Percentiles rank a stretch among this genome's conserved stretches.
These are phyloP conservation scores for Leptinotarsa rubiginosa DNA, from an alignment of 2,888 invertebrate genomes.

Conservation along the genomic window DNA sequence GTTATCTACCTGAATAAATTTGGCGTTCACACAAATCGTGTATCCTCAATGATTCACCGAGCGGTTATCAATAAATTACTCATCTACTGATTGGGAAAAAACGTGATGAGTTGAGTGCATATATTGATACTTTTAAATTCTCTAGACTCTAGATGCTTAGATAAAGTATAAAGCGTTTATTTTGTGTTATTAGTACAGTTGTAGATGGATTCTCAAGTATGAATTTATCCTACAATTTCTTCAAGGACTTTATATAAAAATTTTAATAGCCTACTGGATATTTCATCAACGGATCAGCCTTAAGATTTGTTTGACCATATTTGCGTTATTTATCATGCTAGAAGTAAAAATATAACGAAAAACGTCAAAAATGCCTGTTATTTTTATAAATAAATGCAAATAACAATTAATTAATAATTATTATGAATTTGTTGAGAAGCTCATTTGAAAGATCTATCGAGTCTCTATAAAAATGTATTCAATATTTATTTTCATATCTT, in stretches of 20 bases:
- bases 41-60: constrained; percentile 15
- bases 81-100: constrained; percentile 15
- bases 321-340: no score
- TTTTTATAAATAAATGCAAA: no score
- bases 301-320: no score
- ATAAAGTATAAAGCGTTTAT: background rate
- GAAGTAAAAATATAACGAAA: no score
- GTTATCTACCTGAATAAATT: constrained; percentile 22
- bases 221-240: background rate
- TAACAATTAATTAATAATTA: no score
- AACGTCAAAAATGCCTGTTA: no score
- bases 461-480: no score
- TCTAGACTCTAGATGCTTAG: background rate
- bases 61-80: constrained; percentile 17
- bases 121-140: constrained; percentile 4
- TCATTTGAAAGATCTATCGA: no score
- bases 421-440: no score
- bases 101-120: constrained; percentile 7
- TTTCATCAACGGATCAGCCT: no score
- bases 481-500: no score
- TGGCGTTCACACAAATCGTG: constrained; percentile 2
- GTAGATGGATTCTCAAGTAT: background rate
- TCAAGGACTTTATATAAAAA: background rate
- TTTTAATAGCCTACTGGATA: no score
- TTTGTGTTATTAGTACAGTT: background rate